Evolutionary conservation across 2,797 vertebrate species (phyloP), one percentile per base, ranked within the genome.

Genomic region (Danio aesculapii): DNA sequence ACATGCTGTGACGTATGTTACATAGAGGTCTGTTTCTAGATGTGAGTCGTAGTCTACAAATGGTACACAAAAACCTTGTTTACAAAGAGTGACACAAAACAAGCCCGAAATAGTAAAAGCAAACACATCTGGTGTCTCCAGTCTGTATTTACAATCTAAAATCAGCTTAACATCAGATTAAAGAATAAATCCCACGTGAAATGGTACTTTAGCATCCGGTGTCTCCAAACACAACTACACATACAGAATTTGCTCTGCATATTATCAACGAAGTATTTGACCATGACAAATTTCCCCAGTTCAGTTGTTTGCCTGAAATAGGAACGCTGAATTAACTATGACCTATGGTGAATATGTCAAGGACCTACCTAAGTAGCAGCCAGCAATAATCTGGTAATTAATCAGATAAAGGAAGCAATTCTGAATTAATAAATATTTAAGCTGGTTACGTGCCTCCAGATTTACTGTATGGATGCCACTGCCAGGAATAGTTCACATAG

Each of bases 91-190:
- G 11, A 44, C 7, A 44, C n/a, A 12, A 12, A 7, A 71, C 19
- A 7, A 50, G 14, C 39, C 30, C 0, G 7, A 61, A 14, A 61
- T 14, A 61, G 6, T 61, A 61, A 61, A 14, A 30, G 58, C 66
- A 69, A 69, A 39, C 21, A 39, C 47, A 75, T 70, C 72, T 62
- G 19, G 14, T 58, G 61, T 46, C 49, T 44, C 11, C 58, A 50
- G 14, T 63, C 59, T 52, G 8, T 62, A 13, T 52, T 62, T 55
- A 62, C 72, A 30, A 75, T 72, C 39, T 72, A 19, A 19, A 19
- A 72, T 19, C 52, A 55, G 0, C 12, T 72, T 72, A 58, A 72
- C 70, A 58, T 46, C 41, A 46, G 41, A 57, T 72, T 46, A 72
- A 19, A 57, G 41, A 72, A 72, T 6, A 57, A 72, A 9, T 43